Evolutionary conservation across 2,797 vertebrate genomes (phyloP), one percentile per base, ranked within the genome.

Genomic region (Lithobates sylvaticus): DNA sequence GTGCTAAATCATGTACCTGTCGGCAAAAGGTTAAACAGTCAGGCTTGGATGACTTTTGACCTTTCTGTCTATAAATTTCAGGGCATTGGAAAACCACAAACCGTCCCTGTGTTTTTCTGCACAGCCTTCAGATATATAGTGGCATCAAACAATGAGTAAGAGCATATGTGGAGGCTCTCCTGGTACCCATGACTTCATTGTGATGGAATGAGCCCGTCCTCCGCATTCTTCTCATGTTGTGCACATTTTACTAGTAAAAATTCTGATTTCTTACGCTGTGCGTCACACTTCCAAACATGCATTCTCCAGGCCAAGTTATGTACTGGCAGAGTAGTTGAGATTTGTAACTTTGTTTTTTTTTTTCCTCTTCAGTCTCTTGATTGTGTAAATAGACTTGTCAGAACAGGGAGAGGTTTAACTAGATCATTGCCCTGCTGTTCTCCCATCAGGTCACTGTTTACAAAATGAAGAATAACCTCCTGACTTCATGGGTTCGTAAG

Each of bases 301-400:
- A 32, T 26, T 82, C 32, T 34, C 13, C 3, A 64, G 65, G 79
- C 79, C 73, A 77, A 76, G 78, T 61, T 81, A 81, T 81, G 58
- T 76, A 26, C 78, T 77, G 72, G 84, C 78, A 76, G 26, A 65
- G 12, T n/a, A 58, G 61, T 26, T 61, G 34, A n/a, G 72, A 71
- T 81, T 61, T 61, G 16, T 71, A 65, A 82, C 79, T 36, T 82
- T 77, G 61, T 3, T 39, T 39, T 82, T 82, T 75, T 86, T 81
- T 36, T 67, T 27, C 26, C 58, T 67, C 29, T n/a, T n/a, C 29
- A 64, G 64, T 5, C 32, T 86, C 34, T 54, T 47, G 47, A 26
- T 44, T 64, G 78, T 76, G 64, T 77, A 82, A 64, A 86, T 86
- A 72, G 77, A 34, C 64, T 36, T 54, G 44, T n/a, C 75, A 54